Percentiles rank a stretch among this genome's conserved stretches.
These are phyloP conservation scores for Phortica magna DNA, from an alignment of 2,888 invertebrate genomes.

Conservation along the genomic window DNA sequence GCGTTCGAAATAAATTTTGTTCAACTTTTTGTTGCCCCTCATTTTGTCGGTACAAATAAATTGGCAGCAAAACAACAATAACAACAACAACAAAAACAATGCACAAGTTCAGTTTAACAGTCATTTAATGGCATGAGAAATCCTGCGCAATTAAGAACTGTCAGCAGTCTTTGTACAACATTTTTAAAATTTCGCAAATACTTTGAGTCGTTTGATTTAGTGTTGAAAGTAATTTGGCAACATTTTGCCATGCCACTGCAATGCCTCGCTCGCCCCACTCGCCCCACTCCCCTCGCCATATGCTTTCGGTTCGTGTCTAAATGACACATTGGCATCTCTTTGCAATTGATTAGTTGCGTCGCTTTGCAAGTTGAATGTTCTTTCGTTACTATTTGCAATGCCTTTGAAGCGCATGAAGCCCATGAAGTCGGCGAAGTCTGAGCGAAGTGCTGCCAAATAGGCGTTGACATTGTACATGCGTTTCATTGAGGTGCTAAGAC, in stretches of 20 bases:
- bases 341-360: constrained; percentile 68
- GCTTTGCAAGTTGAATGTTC: constrained; percentile 39
- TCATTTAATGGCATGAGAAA: constrained; percentile 40
- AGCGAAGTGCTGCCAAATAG: neutral
- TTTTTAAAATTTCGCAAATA: constrained; percentile 61
- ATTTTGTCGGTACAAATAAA: neutral
- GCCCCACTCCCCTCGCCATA: constrained; percentile 37
- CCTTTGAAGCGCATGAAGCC: neutral
- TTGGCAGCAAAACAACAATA: constrained; percentile 41
- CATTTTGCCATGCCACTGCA: neutral
- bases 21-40: neutral
- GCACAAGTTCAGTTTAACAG: constrained; percentile 14
- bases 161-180: constrained; percentile 70
- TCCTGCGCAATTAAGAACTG: constrained; percentile 70
- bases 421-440: neutral
- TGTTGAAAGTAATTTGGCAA: constrained; percentile 68
- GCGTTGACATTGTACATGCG: constrained; percentile 29
- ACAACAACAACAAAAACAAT: constrained; percentile 26
- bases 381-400: neutral
- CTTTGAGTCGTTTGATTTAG: constrained; percentile 65
- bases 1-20: neutral
- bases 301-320: constrained; percentile 43
- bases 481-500: constrained; percentile 5
- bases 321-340: constrained; percentile 69
- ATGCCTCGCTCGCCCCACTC: constrained; percentile 52